Conservation (phyloP, 2,113 vertebrate species). For the Fregetta grallaria region DNA sequence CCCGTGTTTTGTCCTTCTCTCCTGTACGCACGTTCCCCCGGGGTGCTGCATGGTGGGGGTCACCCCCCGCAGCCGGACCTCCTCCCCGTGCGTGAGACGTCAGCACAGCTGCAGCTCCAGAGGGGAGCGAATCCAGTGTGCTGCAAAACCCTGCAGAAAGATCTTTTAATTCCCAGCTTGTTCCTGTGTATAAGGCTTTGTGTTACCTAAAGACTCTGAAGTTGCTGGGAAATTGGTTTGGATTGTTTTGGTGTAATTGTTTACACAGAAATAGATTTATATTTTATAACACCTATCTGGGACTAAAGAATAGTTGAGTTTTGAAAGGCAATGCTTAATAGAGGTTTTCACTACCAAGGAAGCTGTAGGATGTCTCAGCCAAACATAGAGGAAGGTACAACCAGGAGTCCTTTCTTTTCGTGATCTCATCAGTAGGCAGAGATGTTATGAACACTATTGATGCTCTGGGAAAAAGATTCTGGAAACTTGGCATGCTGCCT, state of each 20-base stretch:
- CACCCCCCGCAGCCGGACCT: not conserved
- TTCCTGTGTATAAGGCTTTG: not conserved
- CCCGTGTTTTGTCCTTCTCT: not conserved
- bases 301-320: not conserved
- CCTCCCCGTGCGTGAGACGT: not conserved
- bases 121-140: not conserved
- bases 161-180: not conserved
- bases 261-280: not conserved
- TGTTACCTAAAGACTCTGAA: not conserved
- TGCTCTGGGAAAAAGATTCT: constrained; percentile 52
- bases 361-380: not conserved
- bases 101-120: not conserved
- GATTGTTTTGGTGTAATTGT: not conserved
- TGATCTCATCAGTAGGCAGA: constrained; percentile 12
- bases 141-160: not conserved
- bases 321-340: not conserved
- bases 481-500: constrained; percentile 37
- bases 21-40: fast-evolving
- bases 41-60: not conserved
- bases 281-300: not conserved
- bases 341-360: not conserved
- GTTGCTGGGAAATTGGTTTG: not conserved
- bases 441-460: not conserved
- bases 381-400: not conserved
- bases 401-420: not conserved